Evolutionary conservation across 2,113 vertebrate genomes (phyloP).

Genomic region (Dromiciops gliroides): DNA sequence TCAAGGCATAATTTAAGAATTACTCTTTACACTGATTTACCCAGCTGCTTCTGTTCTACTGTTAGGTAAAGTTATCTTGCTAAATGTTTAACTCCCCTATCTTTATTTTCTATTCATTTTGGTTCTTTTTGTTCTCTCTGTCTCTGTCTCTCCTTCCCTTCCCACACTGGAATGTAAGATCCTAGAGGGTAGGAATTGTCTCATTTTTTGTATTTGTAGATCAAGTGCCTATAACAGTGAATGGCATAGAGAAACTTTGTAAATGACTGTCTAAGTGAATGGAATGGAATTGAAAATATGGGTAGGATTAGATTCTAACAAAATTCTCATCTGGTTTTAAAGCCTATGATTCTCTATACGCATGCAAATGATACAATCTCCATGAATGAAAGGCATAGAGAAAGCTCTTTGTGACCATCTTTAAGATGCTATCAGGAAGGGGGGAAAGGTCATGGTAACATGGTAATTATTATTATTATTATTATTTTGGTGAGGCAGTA

Average conservation of each 20-base stretch:
- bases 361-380: not conserved
- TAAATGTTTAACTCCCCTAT: not conserved
- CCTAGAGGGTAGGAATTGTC: not conserved
- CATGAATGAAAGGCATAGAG: not conserved
- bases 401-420: not conserved
- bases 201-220: not conserved
- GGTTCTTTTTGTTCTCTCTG: too few relatives aligned
- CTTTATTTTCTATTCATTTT: not conserved
- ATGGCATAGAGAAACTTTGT: not conserved
- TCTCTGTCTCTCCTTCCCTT: too few relatives aligned
- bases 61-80: not conserved
- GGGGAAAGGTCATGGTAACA: too few relatives aligned
- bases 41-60: not conserved
- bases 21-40: not conserved
- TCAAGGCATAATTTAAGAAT: not conserved
- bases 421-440: not conserved
- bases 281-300: not conserved
- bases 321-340: not conserved
- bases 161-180: not conserved
- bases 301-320: not conserved
- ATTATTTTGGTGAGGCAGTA: too few relatives aligned
- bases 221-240: not conserved
- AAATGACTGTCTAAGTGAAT: not conserved
- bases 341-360: not conserved
- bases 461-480: too few relatives aligned